Evolutionary conservation across 2,888 invertebrate species (phyloP).

Genomic region (Lithosia quadra): DNA sequence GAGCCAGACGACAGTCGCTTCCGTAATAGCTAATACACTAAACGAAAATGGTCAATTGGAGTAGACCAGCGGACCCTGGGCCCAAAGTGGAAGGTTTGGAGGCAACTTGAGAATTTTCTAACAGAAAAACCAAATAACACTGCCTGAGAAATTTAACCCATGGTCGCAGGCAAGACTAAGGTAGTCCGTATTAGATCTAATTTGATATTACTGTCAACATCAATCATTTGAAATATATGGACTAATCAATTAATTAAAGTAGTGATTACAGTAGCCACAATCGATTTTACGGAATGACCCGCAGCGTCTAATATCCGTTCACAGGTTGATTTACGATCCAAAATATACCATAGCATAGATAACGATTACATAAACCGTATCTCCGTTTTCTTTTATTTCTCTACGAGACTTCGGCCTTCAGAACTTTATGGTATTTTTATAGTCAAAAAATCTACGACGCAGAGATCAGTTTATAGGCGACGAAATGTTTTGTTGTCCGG

Average conservation of each 20-base stretch:
- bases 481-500: slow-evolving; percentile 37
- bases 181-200: too few species aligned
- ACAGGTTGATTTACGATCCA: slow-evolving; percentile 8
- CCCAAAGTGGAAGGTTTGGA: neutral
- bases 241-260: neutral
- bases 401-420: slow-evolving; percentile 12
- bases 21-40: too few species aligned
- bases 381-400: slow-evolving; percentile 21
- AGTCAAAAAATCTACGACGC: slow-evolving; percentile 27
- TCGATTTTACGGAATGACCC: slow-evolving; percentile 3
- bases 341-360: slow-evolving; percentile 3
- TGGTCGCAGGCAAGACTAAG: neutral
- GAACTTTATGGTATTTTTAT: slow-evolving; percentile 24
- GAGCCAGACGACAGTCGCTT: too few species aligned
- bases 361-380: slow-evolving; percentile 15
- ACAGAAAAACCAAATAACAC: neutral
- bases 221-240: neutral
- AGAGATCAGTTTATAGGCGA: slow-evolving; percentile 29
- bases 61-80: neutral
- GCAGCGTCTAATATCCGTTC: slow-evolving; percentile 11
- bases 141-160: neutral
- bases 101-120: neutral
- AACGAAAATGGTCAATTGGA: too few species aligned
- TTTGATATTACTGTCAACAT: neutral
- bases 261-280: slow-evolving; percentile 7